Evolutionary conservation across 1,140 invertebrate species (phyloP).

Genomic region (Anthonomus grandis): DNA sequence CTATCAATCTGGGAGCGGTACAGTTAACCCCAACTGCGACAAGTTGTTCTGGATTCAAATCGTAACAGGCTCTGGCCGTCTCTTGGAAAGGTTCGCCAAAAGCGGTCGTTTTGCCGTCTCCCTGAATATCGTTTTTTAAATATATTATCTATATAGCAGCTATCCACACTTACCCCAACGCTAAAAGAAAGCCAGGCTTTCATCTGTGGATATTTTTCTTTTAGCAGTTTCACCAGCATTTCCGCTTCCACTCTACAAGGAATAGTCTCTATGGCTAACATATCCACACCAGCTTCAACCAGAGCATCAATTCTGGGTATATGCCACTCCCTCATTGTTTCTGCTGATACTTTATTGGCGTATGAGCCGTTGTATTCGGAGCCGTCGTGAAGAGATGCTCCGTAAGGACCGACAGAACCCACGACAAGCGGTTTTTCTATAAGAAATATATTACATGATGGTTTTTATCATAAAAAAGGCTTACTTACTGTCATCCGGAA

Average conservation of each 20-base stretch:
- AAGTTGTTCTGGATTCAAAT: constrained; percentile 61
- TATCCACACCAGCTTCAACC: constrained; percentile 72
- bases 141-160: not conserved
- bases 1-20: constrained; percentile 60
- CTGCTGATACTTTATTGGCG: constrained; percentile 60
- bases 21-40: constrained; percentile 86
- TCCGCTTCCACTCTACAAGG: constrained; percentile 78
- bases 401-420: constrained; percentile 88
- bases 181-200: constrained; percentile 85
- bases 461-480: not conserved
- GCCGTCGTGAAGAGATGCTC: constrained; percentile 79
- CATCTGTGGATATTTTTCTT: constrained; percentile 63
- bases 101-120: constrained; percentile 64
- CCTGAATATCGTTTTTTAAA: constrained; percentile 26
- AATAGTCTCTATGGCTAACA: constrained; percentile 86
- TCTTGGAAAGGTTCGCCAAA: constrained; percentile 72
- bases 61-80: constrained; percentile 58
- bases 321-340: constrained; percentile 78
- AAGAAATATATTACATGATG: not conserved
- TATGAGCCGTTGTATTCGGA: constrained; percentile 90
- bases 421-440: constrained; percentile 58
- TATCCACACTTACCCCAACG: constrained; percentile 60
- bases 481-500: constrained; percentile 36
- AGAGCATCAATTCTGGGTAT: constrained; percentile 70
- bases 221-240: constrained; percentile 71